Conservation (phyloP, 2,113 vertebrate genomes). For the Caracal caracal region DNA sequence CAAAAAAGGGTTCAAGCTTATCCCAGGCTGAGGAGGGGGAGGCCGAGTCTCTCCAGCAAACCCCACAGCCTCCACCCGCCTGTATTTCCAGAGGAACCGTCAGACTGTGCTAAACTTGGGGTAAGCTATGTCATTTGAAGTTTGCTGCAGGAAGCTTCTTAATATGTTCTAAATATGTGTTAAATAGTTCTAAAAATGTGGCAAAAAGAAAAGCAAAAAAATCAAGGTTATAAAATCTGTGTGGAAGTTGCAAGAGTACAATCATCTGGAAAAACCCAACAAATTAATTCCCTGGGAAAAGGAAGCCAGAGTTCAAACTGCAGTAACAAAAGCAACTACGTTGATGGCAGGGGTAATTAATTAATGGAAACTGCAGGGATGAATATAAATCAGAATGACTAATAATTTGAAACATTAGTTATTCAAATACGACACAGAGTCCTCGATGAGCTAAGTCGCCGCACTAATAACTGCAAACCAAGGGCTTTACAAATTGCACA, state of each 20-base stretch:
- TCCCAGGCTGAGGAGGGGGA: background rate
- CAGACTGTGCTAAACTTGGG: background rate
- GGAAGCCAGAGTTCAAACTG: background rate
- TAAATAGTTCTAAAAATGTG: background rate
- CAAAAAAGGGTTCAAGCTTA: background rate
- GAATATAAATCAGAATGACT: background rate
- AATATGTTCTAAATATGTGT: background rate
- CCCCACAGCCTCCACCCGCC: accelerated
- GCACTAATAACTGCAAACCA: background rate
- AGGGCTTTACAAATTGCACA: background rate
- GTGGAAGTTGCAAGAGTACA: background rate
- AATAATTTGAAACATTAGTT: background rate
- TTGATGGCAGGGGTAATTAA: background rate
- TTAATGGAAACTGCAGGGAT: background rate
- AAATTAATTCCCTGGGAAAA: constrained; percentile 16
- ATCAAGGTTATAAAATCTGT: background rate
- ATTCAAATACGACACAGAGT: background rate
- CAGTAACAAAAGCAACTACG: background rate
- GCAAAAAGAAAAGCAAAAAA: background rate
- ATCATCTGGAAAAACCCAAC: background rate
- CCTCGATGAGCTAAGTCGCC: background rate
- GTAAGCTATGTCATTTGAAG: background rate
- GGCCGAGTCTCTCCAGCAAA: background rate
- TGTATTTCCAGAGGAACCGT: accelerated
- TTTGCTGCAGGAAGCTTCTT: background rate